Evolutionary conservation across 2,797 vertebrate genomes (phyloP), one percentile per base, ranked within the genome.

Genomic region (Galagoides demidoff): DNA sequence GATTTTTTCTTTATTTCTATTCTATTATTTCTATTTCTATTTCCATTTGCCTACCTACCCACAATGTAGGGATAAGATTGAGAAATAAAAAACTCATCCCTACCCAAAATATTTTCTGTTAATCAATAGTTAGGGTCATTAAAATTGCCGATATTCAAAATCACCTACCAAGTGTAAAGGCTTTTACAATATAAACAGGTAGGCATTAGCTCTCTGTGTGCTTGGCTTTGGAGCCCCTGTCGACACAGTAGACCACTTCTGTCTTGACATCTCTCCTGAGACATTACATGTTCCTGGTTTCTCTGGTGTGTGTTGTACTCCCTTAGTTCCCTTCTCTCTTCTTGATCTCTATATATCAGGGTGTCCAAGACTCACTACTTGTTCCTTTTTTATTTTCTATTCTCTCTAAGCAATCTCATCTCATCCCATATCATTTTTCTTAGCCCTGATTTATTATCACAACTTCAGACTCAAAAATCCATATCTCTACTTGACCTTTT

Each of bases 111-210:
- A 39, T 5, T 31, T 68, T 43, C 55, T 23, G 4, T 43, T 37
- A 83, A 25, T 66, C n/a, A 73, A 68, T 0, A 52, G 17, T n/a
- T 37, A 82, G 10, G 11, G 9, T 52, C 37, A 71, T 45, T 29
- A 88, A 66, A 79, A 91, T 84, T 63, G 16, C 12, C 11, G 68
- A n/a, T 31, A 74, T 90, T 66, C 29, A 82, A 94, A 81, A 74
- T 23, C 34, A 29, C 7, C 5, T 4, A 43, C 29, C 68, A 52
- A 74, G 17, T 74, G 43, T 83, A 81, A 96, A 59, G 7, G 27
- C 20, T 88, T 90, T 84, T 27, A 78, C 89, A 89, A 73, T 34
- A 34, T 0, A 13, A 27, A 45, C 10, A 59, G 9, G 25, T 64
- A 31, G 37, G 20, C 22, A 29, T 85, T 85, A 70, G 19, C 1